Evolutionary conservation across 2,797 vertebrate species (phyloP).

Genomic region (Chrosomus eos): DNA sequence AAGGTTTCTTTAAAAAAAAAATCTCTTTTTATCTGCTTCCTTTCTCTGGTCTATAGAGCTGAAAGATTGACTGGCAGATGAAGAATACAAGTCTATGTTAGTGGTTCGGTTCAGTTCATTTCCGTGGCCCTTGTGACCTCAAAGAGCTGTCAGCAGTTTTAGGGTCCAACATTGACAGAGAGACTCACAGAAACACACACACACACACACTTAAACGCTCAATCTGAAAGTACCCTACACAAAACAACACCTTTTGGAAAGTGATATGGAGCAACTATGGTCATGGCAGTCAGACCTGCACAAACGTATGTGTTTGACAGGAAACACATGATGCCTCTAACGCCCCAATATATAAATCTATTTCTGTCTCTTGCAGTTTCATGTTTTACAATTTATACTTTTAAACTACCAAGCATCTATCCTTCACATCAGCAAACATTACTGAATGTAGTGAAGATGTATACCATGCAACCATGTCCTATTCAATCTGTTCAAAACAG

Average conservation of each 20-base stretch:
- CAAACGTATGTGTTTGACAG: slow-evolving; percentile 9
- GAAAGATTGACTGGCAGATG: slow-evolving; percentile 33
- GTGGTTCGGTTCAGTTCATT: slow-evolving; percentile 30
- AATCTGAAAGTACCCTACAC: slow-evolving; percentile 3
- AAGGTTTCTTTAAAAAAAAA: background rate
- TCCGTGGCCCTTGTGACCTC: slow-evolving; percentile 23
- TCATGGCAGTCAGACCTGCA: slow-evolving; percentile 6
- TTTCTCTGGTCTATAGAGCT: background rate
- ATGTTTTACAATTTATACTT: background rate
- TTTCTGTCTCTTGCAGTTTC: background rate
- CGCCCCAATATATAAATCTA: background rate
- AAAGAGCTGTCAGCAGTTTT: slow-evolving; percentile 46
- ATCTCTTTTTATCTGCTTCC: background rate
- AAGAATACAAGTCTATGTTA: slow-evolving; percentile 19
- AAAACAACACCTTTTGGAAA: slow-evolving; percentile 15
- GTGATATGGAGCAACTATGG: background rate
- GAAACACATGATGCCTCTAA: background rate
- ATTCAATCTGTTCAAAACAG: background rate
- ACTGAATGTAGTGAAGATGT: background rate
- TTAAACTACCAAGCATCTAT: background rate
- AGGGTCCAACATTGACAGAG: slow-evolving; percentile 28
- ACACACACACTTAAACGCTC: background rate
- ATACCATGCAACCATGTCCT: background rate
- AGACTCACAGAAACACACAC: slow-evolving; percentile 18
- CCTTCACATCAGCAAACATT: background rate